A percentile compares a stretch with the other conserved stretches of the same genome.
phyloP scores from a whole-genome alignment of 1,140 invertebrate species.

The Wiebesia pumilae region DNA sequence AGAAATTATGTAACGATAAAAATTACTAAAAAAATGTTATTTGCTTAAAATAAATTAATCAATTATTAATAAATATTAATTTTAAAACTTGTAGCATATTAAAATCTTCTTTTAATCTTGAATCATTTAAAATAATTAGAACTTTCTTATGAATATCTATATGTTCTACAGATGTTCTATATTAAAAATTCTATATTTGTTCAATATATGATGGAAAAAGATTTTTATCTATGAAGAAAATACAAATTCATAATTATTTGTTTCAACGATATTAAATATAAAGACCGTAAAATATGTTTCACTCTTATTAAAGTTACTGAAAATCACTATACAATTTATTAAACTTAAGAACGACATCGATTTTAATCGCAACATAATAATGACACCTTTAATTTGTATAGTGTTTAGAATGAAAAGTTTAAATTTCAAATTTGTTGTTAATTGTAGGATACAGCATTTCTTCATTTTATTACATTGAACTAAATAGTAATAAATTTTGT shows the following conservation, averaged over 20 bases:
- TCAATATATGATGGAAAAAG: neutral
- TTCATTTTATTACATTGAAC: neutral
- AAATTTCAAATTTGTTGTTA: neutral
- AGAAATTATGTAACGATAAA: too few species aligned
- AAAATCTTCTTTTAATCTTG: neutral
- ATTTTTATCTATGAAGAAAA: neutral
- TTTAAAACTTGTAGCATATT: neutral
- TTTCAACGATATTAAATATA: neutral
- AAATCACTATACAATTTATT: neutral
- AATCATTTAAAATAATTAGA: neutral
- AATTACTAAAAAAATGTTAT: too few species aligned
- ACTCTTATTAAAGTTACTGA: neutral
- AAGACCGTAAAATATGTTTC: neutral
- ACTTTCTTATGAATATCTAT: neutral
- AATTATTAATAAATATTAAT: too few species aligned
- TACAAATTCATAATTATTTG: slow-evolving; percentile 17
- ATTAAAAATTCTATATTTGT: neutral
- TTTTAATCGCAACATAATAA: neutral
- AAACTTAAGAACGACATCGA: neutral
- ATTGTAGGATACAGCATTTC: neutral
- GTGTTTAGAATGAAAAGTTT: neutral
- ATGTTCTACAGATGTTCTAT: neutral
- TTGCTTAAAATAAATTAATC: too few species aligned
- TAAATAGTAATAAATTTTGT: neutral
- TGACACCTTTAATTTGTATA: neutral